Evolutionary conservation across 2,797 vertebrate genomes (phyloP).

Genomic region (Sebastes oblongus): DNA sequence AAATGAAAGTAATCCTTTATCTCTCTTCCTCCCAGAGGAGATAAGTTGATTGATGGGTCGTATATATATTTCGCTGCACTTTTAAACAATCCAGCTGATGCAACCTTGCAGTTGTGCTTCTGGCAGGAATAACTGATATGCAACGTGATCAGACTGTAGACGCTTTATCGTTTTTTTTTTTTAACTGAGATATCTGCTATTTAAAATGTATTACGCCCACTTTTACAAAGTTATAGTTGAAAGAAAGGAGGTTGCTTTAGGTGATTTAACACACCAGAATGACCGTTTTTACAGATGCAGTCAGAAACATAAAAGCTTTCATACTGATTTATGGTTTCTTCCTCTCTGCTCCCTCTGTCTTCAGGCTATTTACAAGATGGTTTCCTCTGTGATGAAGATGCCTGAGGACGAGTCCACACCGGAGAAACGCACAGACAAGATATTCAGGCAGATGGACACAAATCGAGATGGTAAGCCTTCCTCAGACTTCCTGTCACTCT

Average conservation of each 20-base stretch:
- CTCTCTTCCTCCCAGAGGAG: neutral
- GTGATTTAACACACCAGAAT: neutral
- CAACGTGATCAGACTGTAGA: neutral
- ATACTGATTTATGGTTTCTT: neutral
- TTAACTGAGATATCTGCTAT: neutral
- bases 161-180: neutral
- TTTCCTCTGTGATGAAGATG: slow-evolving; percentile 99
- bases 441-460: slow-evolving; percentile 99
- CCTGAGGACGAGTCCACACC: slow-evolving; percentile 98
- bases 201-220: neutral
- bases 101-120: neutral
- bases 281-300: neutral
- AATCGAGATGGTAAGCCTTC: slow-evolving; percentile 90
- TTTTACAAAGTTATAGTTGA: neutral
- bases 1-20: slow-evolving; percentile 30
- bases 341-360: neutral
- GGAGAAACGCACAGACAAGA: slow-evolving; percentile 98
- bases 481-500: neutral
- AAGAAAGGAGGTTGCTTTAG: neutral
- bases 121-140: neutral
- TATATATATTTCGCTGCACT: neutral
- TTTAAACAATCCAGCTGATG: neutral
- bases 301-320: neutral
- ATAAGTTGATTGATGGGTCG: slow-evolving; percentile 3
- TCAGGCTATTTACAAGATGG: slow-evolving; percentile 99